These are phyloP conservation scores for Hexactinellida sp. DNA, from an alignment of 37 sponge, comb jelly and placozoan genomes.

Conservation along the genomic window DNA sequence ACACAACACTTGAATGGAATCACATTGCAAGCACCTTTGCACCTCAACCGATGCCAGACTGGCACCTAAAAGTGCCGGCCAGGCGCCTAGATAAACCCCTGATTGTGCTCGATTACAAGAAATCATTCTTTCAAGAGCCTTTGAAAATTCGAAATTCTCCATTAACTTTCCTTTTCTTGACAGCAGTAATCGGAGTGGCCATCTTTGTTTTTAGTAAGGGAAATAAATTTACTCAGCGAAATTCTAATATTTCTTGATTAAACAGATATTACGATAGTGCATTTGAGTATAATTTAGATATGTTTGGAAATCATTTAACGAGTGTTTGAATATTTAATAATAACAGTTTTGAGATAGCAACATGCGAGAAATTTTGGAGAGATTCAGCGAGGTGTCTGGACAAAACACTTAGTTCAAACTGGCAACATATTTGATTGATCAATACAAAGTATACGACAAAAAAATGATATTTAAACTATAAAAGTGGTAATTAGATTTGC, in stretches of 20 bases:
- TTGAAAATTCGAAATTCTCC: background rate
- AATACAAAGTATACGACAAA: too few species aligned
- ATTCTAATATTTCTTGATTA: too few species aligned
- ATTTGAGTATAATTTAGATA: background rate
- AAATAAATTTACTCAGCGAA: background rate
- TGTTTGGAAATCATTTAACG: background rate
- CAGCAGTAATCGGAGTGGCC: background rate
- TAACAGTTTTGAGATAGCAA: background rate
- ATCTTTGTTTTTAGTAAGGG: background rate
- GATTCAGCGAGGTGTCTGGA: background rate
- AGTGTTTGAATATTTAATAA: background rate
- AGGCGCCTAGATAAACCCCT: too few species aligned
- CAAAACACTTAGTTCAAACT: too few species aligned
- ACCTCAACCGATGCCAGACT: too few species aligned
- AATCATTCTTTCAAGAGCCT: slow-evolving; percentile 9
- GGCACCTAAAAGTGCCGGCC: too few species aligned
- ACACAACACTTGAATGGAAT: too few species aligned
- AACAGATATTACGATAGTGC: too few species aligned
- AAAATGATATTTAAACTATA: too few species aligned
- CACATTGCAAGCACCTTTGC: too few species aligned
- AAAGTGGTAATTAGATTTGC: too few species aligned
- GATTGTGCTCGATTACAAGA: slow-evolving; percentile 10
- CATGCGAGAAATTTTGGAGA: background rate
- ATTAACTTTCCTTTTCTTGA: background rate
- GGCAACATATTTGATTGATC: too few species aligned